phyloP scores from a whole-genome alignment of 2,797 vertebrate genomes.

The Acanthornis magna region DNA sequence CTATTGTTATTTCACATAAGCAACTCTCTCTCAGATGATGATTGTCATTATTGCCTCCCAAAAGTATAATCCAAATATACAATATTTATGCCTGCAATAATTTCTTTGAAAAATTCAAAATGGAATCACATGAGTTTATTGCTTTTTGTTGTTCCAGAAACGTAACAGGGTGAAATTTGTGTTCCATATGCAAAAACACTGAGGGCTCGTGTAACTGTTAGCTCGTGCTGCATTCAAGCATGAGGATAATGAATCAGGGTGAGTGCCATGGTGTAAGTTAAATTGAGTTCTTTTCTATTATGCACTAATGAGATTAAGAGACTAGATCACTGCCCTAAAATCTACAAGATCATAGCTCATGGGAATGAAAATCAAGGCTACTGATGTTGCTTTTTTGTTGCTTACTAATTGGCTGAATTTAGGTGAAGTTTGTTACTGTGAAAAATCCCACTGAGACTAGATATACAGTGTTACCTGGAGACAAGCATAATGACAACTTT shows the following conservation, averaged over 20 bases:
- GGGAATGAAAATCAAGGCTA: not conserved
- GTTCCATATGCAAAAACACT: not conserved
- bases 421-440: not conserved
- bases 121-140: not conserved
- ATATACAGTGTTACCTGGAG: not conserved
- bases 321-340: not conserved
- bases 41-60: not conserved
- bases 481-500: not conserved
- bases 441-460: not conserved
- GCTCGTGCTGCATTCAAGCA: not conserved
- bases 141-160: not conserved
- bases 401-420: not conserved
- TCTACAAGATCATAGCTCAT: not conserved
- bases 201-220: not conserved
- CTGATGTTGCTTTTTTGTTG: not conserved
- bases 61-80: not conserved
- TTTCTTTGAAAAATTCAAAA: not conserved
- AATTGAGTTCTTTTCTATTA: not conserved
- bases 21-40: not conserved
- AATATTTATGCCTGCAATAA: not conserved
- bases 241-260: not conserved
- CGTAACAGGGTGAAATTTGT: not conserved
- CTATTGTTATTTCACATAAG: not conserved
- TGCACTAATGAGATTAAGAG: not conserved
- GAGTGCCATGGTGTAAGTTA: not conserved